Evolutionary conservation across 2,797 vertebrate species (phyloP), one percentile per base, ranked within the genome.

Genomic region (Silurus aristotelis): DNA sequence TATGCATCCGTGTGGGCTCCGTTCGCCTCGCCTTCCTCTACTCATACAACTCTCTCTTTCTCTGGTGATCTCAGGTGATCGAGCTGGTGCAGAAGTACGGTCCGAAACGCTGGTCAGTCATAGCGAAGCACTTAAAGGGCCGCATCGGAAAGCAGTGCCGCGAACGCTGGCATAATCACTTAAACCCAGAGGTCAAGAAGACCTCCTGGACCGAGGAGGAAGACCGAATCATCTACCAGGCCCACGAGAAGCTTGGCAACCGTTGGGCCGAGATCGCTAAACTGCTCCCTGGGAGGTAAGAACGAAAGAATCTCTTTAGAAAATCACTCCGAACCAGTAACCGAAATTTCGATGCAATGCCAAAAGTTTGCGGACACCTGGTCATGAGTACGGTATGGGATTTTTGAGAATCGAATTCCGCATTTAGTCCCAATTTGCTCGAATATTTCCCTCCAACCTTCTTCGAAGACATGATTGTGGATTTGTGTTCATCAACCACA

Each of bases 131-230:
- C 93, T 96, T 99, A 92, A 99, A 99, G 90, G 98, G 98, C 46
- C 97, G 98, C 76, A 99, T 99, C 83, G 98, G 98, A 89, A 99
- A 99, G 90, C 98, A 99, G 93, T 99, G 98, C 93, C 96, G 98
- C 58, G 98, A 99, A 93, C 97, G 98, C 91, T 99, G 98, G 98
- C 98, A 99, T 95, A 99, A 99, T 94, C 98, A 99, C 93, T 94
- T 99, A 92, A 99, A 99, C 95, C 98, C 98, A 58, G 98, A 99
- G 96, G 98, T 99, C 92, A 99, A 99, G 95, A 99, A 99, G 96
- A 99, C 98, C 31, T 99, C 98, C 82, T 99, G 98, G 98, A 99
- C 98, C 3, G 98, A 99, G 93, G 98, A 99, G 92, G 98, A 99
- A 93, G 98, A 99, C 94, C 95, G 97, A 89, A 98, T 99, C 93